A percentile compares a stretch with the other conserved stretches of the same genome.
These are phyloP conservation scores for Meriones unguiculatus DNA, from an alignment of 2,113 vertebrate species.

Conservation along the genomic window DNA sequence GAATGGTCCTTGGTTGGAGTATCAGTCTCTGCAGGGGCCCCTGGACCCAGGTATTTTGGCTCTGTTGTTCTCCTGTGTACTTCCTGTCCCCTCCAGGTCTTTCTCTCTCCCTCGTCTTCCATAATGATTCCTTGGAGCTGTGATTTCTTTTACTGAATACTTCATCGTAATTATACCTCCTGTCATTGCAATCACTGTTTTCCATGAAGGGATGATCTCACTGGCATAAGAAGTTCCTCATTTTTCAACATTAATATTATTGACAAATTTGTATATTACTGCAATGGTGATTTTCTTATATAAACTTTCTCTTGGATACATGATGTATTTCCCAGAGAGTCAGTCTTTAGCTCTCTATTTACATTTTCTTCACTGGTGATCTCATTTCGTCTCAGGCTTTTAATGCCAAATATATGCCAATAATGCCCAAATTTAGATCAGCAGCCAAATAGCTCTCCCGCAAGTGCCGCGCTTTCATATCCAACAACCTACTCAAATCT, in stretches of 20 bases:
- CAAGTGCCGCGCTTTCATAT: slow-evolving; percentile 16
- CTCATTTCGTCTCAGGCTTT: slow-evolving; percentile 23
- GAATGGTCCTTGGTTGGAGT: too few species aligned
- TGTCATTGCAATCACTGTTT: background rate
- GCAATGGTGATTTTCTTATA: background rate
- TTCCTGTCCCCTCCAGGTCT: too few species aligned
- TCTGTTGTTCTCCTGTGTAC: too few species aligned
- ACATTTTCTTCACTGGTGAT: background rate
- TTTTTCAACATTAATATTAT: background rate
- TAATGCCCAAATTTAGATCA: slow-evolving; percentile 44
- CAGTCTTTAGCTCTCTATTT: background rate
- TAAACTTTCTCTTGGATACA: background rate
- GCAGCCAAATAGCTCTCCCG: background rate
- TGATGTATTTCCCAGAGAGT: background rate
- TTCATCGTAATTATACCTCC: background rate
- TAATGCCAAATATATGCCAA: slow-evolving; percentile 32
- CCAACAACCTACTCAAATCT: slow-evolving; percentile 45
- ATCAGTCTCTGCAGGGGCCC: too few species aligned
- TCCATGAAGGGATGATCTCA: background rate
- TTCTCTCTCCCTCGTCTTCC: too few species aligned
- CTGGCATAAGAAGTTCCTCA: background rate
- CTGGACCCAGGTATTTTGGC: too few species aligned
- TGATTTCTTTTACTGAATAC: slow-evolving; percentile 24
- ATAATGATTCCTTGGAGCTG: background rate
- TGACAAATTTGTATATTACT: background rate